Conservation (phyloP, 2,797 vertebrate species). For the Podarcis siculus region DNA sequence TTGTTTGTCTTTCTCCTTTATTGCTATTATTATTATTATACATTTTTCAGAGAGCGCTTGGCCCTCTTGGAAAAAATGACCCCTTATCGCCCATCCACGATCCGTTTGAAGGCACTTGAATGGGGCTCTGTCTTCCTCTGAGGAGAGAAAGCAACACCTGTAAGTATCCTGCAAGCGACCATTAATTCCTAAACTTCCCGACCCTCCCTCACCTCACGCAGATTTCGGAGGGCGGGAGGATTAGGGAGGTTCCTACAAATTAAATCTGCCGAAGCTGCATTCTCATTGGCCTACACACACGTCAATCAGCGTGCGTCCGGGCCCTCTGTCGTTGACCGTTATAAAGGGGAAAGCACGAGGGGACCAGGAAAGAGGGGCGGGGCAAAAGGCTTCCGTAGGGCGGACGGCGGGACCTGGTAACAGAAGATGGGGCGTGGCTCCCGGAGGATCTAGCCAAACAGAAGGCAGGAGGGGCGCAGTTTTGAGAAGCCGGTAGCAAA, state of each 20-base stretch:
- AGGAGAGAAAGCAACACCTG: no score
- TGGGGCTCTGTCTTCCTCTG: not conserved
- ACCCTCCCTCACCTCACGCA: constrained; percentile 1
- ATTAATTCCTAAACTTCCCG: not conserved
- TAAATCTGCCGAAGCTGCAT: not conserved
- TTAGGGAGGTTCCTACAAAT: not conserved
- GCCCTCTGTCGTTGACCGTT: not conserved
- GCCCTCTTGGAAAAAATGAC: not conserved
- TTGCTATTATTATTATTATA: no score
- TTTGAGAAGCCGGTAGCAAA: not conserved
- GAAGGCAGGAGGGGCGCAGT: not conserved
- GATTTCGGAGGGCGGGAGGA: not conserved
- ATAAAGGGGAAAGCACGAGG: not conserved
- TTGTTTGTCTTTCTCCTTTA: no score
- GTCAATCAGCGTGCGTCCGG: not conserved
- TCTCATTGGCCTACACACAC: not conserved
- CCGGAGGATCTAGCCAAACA: not conserved
- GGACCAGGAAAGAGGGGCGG: not conserved
- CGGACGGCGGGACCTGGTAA: not conserved
- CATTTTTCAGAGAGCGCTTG: not conserved
- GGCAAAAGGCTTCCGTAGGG: not conserved
- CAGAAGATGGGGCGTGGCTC: not conserved
- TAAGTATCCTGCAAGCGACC: not conserved
- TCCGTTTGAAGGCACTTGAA: not conserved
- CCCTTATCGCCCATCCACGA: no score